Evolutionary conservation across 2,797 vertebrate species (phyloP).

Genomic region (Neosilurus hyrtlii): DNA sequence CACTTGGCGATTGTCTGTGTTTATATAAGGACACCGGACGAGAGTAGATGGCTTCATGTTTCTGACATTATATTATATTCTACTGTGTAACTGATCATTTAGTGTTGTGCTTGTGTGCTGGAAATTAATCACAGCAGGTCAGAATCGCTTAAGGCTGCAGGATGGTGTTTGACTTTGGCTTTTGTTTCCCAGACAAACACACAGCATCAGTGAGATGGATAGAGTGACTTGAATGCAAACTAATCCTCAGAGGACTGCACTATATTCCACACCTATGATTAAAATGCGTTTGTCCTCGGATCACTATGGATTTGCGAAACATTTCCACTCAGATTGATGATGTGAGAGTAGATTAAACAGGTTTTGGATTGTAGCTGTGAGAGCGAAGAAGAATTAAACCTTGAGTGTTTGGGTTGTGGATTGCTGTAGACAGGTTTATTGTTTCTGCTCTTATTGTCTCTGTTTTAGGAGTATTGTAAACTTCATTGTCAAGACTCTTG

Average conservation of each 20-base stretch:
- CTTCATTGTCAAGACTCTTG: constrained; percentile 38
- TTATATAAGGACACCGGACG: constrained; percentile 4
- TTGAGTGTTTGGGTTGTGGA: constrained; percentile 6
- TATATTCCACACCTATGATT: constrained; percentile 41
- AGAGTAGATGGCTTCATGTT: background rate
- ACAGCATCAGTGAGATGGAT: constrained; percentile 10
- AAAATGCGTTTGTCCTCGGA: constrained; percentile 29
- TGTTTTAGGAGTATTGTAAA: constrained; percentile 46
- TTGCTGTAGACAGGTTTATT: constrained; percentile 47
- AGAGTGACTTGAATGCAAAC: constrained; percentile 10
- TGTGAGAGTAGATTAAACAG: constrained; percentile 41
- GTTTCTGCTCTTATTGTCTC: constrained; percentile 20
- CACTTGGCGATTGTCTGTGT: background rate
- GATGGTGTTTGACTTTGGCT: background rate
- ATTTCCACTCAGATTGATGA: constrained; percentile 2
- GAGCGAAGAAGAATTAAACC: constrained; percentile 16
- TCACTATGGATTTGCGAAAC: constrained; percentile 25
- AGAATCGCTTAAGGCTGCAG: constrained; percentile 11
- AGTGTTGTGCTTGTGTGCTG: background rate
- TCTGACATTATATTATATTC: background rate
- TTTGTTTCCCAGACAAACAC: constrained; percentile 4
- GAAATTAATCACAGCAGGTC: constrained; percentile 1
- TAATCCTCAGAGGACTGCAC: constrained; percentile 18
- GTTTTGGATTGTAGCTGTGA: constrained; percentile 38
- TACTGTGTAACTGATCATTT: background rate